A percentile compares a stretch with the other conserved stretches of the same genome.
Evolutionary conservation across 2,113 vertebrate species (phyloP).

Genomic region (Helogale parvula): DNA sequence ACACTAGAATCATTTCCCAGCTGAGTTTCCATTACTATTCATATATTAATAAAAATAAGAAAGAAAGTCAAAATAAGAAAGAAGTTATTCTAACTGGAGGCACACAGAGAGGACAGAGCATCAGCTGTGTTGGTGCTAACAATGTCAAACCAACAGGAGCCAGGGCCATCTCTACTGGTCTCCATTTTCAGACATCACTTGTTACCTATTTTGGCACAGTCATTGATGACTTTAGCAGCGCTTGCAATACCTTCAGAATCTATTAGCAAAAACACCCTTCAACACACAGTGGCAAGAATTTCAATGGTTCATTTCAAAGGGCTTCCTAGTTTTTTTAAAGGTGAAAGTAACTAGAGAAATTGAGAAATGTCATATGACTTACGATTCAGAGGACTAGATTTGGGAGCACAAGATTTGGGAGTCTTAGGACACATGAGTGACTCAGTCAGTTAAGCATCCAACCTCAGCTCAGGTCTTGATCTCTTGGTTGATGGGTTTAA

Average conservation of each 20-base stretch:
- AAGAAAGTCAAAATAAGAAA: not conserved
- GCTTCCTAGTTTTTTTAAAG: not conserved
- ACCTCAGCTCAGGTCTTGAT: too few relatives aligned
- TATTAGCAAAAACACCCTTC: not conserved
- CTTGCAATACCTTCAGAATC: not conserved
- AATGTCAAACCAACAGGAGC: not conserved
- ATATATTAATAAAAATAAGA: not conserved
- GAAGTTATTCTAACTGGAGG: not conserved
- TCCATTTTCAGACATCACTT: not conserved
- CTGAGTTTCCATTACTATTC: not conserved
- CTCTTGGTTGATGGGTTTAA: too few relatives aligned
- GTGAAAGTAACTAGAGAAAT: conserved; percentile 1
- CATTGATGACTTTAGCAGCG: not conserved
- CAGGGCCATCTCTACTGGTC: rapidly evolving
- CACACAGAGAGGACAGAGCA: not conserved
- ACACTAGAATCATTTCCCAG: not conserved
- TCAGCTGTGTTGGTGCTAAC: not conserved
- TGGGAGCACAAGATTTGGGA: not conserved
- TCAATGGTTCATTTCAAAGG: conserved; percentile 1
- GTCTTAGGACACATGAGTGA: too few relatives aligned
- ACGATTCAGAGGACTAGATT: not conserved
- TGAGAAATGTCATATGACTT: not conserved
- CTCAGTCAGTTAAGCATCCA: too few relatives aligned
- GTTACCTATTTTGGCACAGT: not conserved
- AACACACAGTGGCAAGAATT: not conserved